These are phyloP conservation scores for Griposia aprilina DNA, from an alignment of 2,888 invertebrate species.

Conservation along the genomic window DNA sequence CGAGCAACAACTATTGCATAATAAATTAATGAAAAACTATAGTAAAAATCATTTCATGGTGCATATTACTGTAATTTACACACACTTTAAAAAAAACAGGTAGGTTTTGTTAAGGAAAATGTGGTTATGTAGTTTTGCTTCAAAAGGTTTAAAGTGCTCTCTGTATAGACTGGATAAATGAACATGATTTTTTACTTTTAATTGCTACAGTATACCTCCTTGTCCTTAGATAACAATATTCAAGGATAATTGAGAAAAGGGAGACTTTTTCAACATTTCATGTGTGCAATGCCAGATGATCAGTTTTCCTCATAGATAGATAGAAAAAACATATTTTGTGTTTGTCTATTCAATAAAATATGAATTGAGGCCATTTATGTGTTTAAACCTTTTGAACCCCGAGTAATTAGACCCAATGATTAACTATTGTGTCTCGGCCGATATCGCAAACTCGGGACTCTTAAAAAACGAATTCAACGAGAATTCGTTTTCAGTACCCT, in stretches of 20 bases:
- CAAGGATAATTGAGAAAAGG: not conserved
- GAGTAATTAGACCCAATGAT: too few relatives aligned
- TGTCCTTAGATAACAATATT: not conserved
- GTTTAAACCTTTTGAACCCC: too few relatives aligned
- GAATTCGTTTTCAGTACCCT: not conserved
- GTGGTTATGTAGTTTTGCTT: not conserved
- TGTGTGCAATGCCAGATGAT: too few relatives aligned
- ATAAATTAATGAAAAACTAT: not conserved
- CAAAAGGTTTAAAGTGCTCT: not conserved
- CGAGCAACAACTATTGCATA: too few relatives aligned
- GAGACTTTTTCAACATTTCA: too few relatives aligned
- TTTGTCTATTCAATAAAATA: not conserved
- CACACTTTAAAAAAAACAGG: too few relatives aligned
- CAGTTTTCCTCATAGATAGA: not conserved
- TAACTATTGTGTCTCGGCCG: too few relatives aligned
- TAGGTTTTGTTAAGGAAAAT: conserved; percentile 8
- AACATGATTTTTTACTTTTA: not conserved
- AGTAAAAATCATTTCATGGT: not conserved
- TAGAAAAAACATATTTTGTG: not conserved
- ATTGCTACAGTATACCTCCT: not conserved
- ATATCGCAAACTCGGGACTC: too few relatives aligned
- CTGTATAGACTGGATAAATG: not conserved
- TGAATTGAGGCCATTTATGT: not conserved
- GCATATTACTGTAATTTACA: not conserved
- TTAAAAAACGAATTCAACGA: not conserved